Conservation (phyloP, 2,888 invertebrate species). For the Drosophila emarginata region DNA sequence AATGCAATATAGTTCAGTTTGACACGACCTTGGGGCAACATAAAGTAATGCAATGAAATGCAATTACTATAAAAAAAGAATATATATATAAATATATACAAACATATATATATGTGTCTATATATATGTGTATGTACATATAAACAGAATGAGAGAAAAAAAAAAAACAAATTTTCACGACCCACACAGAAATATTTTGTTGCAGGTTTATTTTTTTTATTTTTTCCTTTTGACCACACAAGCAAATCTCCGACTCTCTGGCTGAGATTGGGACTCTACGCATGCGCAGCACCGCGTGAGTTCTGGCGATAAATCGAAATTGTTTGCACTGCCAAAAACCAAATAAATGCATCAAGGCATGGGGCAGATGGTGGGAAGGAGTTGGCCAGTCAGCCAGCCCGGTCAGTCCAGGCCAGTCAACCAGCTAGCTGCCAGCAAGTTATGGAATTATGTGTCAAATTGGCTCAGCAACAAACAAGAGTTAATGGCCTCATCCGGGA, state of each 20-base stretch:
- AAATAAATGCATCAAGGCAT: slow-evolving; percentile 69
- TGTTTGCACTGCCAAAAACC: slow-evolving; percentile 77
- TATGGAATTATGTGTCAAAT: slow-evolving; percentile 76
- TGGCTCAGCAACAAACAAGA: slow-evolving; percentile 60
- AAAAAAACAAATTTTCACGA: slow-evolving; percentile 44
- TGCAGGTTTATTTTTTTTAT: background rate
- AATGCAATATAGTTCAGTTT: slow-evolving; percentile 48
- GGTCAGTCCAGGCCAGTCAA: slow-evolving; percentile 16
- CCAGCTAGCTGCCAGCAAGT: slow-evolving; percentile 57
- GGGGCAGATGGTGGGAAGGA: slow-evolving; percentile 14
- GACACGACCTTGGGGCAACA: slow-evolving; percentile 71
- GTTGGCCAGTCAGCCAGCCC: background rate
- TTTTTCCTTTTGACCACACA: slow-evolving; percentile 28
- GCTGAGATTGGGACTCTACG: slow-evolving; percentile 22
- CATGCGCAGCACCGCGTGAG: slow-evolving; percentile 64
- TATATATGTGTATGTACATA: background rate
- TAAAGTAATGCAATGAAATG: slow-evolving; percentile 74
- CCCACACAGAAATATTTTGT: slow-evolving; percentile 60
- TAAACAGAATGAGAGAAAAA: background rate
- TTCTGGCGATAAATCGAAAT: slow-evolving; percentile 73
- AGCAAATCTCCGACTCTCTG: slow-evolving; percentile 1
- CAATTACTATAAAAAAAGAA: slow-evolving; percentile 69
- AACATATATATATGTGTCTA: background rate
- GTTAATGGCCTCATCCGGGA: slow-evolving; percentile 62
- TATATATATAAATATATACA: background rate